phyloP scores from a whole-genome alignment of 2,888 invertebrate genomes.

The Apamea sordens region DNA sequence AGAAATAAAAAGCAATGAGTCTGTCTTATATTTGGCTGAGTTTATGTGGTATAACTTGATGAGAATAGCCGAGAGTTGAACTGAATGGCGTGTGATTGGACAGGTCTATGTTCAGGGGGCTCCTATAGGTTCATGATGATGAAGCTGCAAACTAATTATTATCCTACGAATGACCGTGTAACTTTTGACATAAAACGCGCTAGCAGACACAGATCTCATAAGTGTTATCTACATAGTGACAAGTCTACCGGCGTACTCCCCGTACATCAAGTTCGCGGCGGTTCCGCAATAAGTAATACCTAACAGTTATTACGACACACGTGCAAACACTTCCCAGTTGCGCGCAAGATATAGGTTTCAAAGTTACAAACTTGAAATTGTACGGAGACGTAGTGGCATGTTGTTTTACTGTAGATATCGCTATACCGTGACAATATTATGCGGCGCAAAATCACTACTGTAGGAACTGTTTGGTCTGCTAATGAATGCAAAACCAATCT shows the following conservation, averaged over 20 bases:
- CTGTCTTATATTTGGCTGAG: neutral
- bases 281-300: conserved; percentile 59
- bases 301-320: conserved; percentile 62
- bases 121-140: neutral
- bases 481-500: conserved; percentile 18
- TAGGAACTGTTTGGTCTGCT: conserved; percentile 22
- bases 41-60: conserved; percentile 8
- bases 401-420: conserved; percentile 25
- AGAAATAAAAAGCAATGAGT: conserved; percentile 48
- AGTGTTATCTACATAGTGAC: conserved; percentile 33
- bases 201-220: conserved; percentile 7
- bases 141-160: conserved; percentile 3
- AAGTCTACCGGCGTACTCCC: conserved; percentile 39
- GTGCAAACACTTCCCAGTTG: conserved; percentile 52
- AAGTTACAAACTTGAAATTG: conserved; percentile 57
- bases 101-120: too few species aligned
- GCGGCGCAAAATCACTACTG: conserved; percentile 3
- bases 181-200: neutral
- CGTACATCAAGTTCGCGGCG: conserved; percentile 54
- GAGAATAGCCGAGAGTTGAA: neutral
- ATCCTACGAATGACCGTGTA: neutral
- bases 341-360: conserved; percentile 46
- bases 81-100: neutral
- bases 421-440: conserved; percentile 1
- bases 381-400: conserved; percentile 27